Conservation (phyloP, 2,113 vertebrate genomes). For the Siniperca knerii region DNA sequence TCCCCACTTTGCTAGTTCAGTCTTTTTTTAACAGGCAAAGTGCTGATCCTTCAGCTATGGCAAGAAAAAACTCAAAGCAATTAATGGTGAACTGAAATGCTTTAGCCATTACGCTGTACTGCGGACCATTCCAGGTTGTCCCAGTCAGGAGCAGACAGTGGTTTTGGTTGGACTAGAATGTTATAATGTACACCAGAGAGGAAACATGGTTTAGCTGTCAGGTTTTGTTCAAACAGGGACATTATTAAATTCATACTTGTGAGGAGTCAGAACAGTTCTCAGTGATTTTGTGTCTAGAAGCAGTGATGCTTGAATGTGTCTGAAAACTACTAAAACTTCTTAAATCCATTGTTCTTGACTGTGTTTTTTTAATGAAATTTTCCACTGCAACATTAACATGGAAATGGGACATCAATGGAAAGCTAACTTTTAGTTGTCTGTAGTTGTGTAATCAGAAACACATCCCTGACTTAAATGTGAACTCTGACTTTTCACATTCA, state of each 20-base stretch:
- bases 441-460: not conserved
- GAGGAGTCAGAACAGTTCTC: not conserved
- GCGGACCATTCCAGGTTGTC: constrained; percentile 1
- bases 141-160: constrained; percentile 15
- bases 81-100: constrained; percentile 62
- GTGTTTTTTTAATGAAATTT: not conserved
- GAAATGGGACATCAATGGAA: not conserved
- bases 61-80: constrained; percentile 13
- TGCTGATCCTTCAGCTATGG: constrained; percentile 25
- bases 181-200: constrained; percentile 23
- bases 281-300: not conserved
- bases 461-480: constrained; percentile 10
- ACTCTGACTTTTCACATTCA: not conserved
- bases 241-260: constrained; percentile 2
- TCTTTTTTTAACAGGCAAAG: constrained; percentile 35
- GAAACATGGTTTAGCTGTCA: constrained; percentile 31
- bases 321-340: constrained; percentile 5
- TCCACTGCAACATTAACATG: not conserved
- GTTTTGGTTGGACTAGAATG: constrained; percentile 33
- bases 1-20: constrained; percentile 1
- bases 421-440: not conserved
- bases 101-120: constrained; percentile 29
- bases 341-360: not conserved
- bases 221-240: not conserved
- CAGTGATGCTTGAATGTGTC: not conserved